A percentile compares a stretch with the other conserved stretches of the same genome.
These are phyloP conservation scores for Raphicerus campestris DNA, from an alignment of 2,113 vertebrate genomes.

Conservation along the genomic window DNA sequence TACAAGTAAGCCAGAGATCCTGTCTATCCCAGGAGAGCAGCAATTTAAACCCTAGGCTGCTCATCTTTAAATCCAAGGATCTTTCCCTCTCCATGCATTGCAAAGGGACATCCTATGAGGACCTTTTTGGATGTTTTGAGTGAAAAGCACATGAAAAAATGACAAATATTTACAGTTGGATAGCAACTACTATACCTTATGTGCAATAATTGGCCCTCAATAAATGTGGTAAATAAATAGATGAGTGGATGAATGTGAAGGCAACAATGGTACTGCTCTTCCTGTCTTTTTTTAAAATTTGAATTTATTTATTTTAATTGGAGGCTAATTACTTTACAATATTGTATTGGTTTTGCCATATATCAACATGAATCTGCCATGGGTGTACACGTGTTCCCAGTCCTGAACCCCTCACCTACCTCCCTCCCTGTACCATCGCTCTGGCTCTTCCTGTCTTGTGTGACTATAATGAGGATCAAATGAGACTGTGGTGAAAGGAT, in stretches of 20 bases:
- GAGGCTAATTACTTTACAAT: no score
- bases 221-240: not conserved
- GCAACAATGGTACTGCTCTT: not conserved
- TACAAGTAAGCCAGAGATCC: not conserved
- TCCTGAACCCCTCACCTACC: no score
- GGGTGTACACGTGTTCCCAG: no score
- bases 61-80: not conserved
- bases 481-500: not conserved
- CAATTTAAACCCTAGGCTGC: not conserved
- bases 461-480: not conserved
- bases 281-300: not conserved
- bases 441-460: not conserved
- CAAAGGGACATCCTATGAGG: not conserved
- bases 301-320: no score
- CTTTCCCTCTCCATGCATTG: not conserved
- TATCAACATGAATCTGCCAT: no score
- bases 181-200: not conserved
- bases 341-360: no score
- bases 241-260: not conserved
- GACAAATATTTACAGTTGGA: not conserved
- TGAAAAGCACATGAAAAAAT: not conserved
- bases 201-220: not conserved
- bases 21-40: not conserved
- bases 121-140: not conserved
- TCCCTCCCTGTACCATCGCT: no score